Evolutionary conservation across 2,888 invertebrate species (phyloP), one percentile per base, ranked within the genome.

Genomic region (Sisyra nigra): DNA sequence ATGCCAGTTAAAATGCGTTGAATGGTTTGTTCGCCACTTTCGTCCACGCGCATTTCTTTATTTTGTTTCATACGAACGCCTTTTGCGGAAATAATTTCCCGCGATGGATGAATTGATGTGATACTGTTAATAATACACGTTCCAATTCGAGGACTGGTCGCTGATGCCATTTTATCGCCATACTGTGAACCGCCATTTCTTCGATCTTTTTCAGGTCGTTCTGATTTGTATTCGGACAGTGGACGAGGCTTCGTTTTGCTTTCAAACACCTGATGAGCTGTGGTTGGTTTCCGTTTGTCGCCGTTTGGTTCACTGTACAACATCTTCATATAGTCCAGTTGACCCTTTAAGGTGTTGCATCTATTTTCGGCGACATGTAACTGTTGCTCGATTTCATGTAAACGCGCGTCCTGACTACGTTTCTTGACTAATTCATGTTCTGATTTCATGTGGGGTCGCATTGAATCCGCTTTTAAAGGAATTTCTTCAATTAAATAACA

Each of bases 311-410:
- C 52, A 24, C 54, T 52, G 46, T 61, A 67, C 17, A 62, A 48
- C 48, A 57, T 56, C 49, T 63, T 63, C 61, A 66, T 60, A 40
- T 60, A 60, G 48, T 64, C 60, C 41, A 68, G 53, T 49, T 63
- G 62, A 32, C 57, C 57, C 48, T 62, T 63, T 31, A 66, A 49
- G 1, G 54, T 58, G 41, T 60, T 60, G 42, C 64, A 67, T 49
- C 59, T 55, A 19, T 53, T 55, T 47, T 65, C 65, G 1, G 66
- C 63, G 44, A 57, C 55, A 45, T 61, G 55, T 13, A 67, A 48
- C 47, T 65, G 60, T 44, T 63, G 56, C 43, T 62, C 63, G 42
- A 66, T 59, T 51, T 63, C 66, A 65, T 41, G 34, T 13, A 41
- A 31, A 10, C 35, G 33, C n/a, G 10, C 18, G 8, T 33, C 18